These are phyloP conservation scores for Mormyrus proboscirostris DNA, from an alignment of 2,797 vertebrate species.

Conservation along the genomic window DNA sequence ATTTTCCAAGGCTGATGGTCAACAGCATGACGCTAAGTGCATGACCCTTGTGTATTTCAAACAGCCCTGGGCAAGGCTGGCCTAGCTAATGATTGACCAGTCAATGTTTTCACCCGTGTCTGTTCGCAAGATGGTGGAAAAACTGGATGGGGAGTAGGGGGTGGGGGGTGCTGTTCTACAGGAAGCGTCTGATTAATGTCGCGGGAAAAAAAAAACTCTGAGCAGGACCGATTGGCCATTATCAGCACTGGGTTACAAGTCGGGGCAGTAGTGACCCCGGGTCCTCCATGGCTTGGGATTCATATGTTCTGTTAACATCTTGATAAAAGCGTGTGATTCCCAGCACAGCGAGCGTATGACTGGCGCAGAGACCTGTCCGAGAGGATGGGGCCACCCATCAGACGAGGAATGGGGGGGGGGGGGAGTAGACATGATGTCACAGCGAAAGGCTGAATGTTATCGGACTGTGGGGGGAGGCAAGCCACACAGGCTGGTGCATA, in stretches of 20 bases:
- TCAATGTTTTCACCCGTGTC: slow-evolving; percentile 39
- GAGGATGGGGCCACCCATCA: background rate
- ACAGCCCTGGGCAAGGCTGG: slow-evolving; percentile 37
- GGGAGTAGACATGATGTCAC: slow-evolving; percentile 27
- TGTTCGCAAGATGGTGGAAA: slow-evolving; percentile 14
- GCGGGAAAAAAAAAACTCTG: background rate
- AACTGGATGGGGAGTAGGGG: background rate
- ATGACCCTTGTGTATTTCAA: slow-evolving; percentile 35
- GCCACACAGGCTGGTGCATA: background rate
- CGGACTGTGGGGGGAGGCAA: slow-evolving; percentile 1
- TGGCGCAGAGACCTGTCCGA: background rate
- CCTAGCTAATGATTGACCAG: slow-evolving; percentile 57
- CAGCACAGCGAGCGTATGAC: background rate
- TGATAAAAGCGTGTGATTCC: background rate
- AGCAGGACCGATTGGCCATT: background rate
- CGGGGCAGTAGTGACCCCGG: background rate
- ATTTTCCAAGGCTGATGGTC: slow-evolving; percentile 21
- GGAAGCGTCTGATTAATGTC: slow-evolving; percentile 21
- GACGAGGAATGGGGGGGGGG: background rate
- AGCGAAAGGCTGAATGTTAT: slow-evolving; percentile 16
- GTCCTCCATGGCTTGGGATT: background rate
- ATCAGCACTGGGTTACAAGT: background rate
- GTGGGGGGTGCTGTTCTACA: background rate
- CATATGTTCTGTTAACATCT: background rate
- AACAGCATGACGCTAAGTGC: slow-evolving; percentile 11